Evolutionary conservation across 2,888 invertebrate species (phyloP), one percentile per base, ranked within the genome.

Genomic region (Marasmarcha lunaedactyla): DNA sequence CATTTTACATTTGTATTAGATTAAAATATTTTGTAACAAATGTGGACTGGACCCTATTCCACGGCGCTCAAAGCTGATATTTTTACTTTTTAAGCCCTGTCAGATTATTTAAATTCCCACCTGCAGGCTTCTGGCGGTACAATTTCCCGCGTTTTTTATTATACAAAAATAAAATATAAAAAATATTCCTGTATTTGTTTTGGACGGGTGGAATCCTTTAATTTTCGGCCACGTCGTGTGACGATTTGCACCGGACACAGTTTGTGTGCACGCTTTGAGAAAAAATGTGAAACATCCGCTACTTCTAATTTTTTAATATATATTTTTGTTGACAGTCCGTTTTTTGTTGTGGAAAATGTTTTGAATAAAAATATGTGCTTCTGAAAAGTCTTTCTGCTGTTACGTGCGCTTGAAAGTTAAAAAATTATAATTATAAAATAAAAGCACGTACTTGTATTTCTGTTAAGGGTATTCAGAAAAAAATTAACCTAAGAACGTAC

Each of bases 81-180:
- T 81, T 74, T 71, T 79, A 74, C 63, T 74, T 20, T 78, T 81
- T 81, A 81, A 81, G 79, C 81, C 81, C 70, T 77, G 79, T 78
- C 81, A 79, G 81, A 81, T 83, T 83, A 81, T 83, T 83, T 81
- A 81, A 81, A 83, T 81, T 79, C 81, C 83, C 83, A 83, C 81
- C 83, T 83, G 81, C 68, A 70, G 66, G 59, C 61, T 62, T 67
- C 59, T 53, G 56, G 20, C 20, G 20, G 20, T 20, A 20, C 20
- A 63, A 65, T 57, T 68, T 67, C 66, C 63, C 58, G 63, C 49
- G 47, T 52, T 67, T 71, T 77, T 78, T 76, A 71, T 78, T 76
- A 71, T 73, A 73, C 70, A 70, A 72, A 74, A 79, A 78, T 77
- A 79, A 77, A 81, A 78, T 77, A 79, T 78, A 78, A 79, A 20